A percentile compares a stretch with the other conserved stretches of the same genome.
Conservation (phyloP, 2,888 invertebrate genomes). For the Tetropium fuscum region DNA sequence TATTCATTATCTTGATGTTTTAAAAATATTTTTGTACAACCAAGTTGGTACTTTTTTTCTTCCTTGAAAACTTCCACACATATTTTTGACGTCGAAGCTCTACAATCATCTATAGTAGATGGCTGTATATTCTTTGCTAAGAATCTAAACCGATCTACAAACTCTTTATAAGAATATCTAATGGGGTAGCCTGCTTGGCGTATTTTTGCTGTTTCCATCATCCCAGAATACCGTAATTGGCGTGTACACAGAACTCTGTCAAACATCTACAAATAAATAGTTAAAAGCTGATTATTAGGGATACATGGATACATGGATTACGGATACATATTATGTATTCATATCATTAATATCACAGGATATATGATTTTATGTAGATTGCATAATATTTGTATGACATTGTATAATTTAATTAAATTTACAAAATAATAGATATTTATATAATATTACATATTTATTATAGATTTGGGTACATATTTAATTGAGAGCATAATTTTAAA, state of each 20-base stretch:
- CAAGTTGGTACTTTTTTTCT: conserved; percentile 83
- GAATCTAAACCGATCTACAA: conserved; percentile 89
- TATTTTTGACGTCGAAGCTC: conserved; percentile 79
- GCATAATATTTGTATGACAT: no score
- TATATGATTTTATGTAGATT: no score
- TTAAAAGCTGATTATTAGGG: no score
- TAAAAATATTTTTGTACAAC: conserved; percentile 92
- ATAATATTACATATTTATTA: no score
- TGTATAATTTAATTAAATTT: no score
- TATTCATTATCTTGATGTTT: conserved; percentile 88
- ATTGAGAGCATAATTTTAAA: no score
- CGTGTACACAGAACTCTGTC: conserved; percentile 89
- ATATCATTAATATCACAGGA: no score
- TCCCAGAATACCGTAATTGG: conserved; percentile 94
- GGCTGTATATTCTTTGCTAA: conserved; percentile 79
- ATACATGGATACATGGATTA: no score
- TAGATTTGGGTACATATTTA: no score
- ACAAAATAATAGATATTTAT: no score
- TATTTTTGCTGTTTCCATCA: conserved; percentile 98
- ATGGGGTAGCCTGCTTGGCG: conserved; percentile 95
- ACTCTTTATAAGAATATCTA: conserved; percentile 87
- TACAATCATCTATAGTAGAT: conserved; percentile 77
- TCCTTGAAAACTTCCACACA: conserved; percentile 77
- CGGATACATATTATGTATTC: no score
- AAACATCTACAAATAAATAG: conserved; percentile 79